phyloP scores from a whole-genome alignment of 2,888 invertebrate species.

The Clusia tigrina region DNA sequence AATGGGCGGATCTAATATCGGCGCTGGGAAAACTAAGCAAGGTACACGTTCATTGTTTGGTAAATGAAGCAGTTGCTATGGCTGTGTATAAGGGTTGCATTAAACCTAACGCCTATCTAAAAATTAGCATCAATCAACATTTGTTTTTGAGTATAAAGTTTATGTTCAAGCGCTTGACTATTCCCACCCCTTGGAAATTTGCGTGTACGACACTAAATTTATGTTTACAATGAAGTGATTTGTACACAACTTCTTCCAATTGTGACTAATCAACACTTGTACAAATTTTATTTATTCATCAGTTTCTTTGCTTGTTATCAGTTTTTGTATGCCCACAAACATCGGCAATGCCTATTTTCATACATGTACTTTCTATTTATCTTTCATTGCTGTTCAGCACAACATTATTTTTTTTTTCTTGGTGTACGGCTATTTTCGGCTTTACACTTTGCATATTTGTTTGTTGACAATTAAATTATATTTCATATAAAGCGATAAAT shows the following conservation, averaged over 20 bases:
- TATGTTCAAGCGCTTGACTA: too few species aligned
- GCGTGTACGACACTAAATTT: too few species aligned
- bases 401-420: too few species aligned
- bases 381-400: too few species aligned
- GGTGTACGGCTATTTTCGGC: too few species aligned
- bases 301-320: slow-evolving; percentile 18
- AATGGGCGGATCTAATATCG: slow-evolving; percentile 94
- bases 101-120: neutral
- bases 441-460: too few species aligned
- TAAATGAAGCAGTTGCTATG: neutral
- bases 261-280: neutral
- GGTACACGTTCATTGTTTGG: slow-evolving; percentile 66
- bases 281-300: neutral
- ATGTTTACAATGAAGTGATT: too few species aligned
- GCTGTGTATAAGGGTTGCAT: neutral
- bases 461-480: too few species aligned
- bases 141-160: neutral
- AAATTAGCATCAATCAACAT: neutral
- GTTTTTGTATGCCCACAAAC: neutral
- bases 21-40: slow-evolving; percentile 89
- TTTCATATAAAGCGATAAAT: too few species aligned
- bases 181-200: too few species aligned
- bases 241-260: neutral
- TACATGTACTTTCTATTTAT: too few species aligned
- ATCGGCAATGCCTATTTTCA: too few species aligned